These are phyloP conservation scores for Theonella swinhoei DNA, from an alignment of 37 sponge, comb jelly and placozoan species.

Conservation along the genomic window DNA sequence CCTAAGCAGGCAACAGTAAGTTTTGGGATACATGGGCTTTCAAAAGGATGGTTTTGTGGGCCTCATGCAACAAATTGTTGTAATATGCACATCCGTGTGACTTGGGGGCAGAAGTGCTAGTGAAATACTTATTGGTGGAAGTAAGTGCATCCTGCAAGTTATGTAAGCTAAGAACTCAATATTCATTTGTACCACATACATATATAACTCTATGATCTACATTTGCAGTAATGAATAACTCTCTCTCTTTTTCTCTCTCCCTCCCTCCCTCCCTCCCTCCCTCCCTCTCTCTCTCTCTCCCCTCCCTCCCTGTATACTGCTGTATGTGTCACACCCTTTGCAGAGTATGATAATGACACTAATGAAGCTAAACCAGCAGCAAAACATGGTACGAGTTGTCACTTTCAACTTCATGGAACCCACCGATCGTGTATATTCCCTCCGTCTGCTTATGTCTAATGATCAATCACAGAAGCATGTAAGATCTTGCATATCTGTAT, in stretches of 20 bases:
- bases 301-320: background rate
- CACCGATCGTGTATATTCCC: background rate
- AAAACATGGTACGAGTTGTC: slow-evolving; percentile 1
- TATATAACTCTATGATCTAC: background rate
- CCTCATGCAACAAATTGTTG: too few relatives aligned
- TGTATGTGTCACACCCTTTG: background rate
- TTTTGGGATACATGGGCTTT: background rate
- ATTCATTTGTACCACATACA: background rate
- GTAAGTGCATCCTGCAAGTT: too few relatives aligned
- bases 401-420: slow-evolving; percentile 23
- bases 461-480: slow-evolving; percentile 11
- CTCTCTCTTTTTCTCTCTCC: background rate
- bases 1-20: slow-evolving; percentile 22
- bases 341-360: background rate
- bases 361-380: background rate
- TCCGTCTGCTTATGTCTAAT: slow-evolving; percentile 19
- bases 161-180: too few relatives aligned
- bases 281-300: background rate
- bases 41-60: background rate
- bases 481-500: too few relatives aligned
- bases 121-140: too few relatives aligned
- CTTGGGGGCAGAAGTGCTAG: too few relatives aligned
- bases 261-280: background rate
- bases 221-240: background rate
- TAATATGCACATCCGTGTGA: too few relatives aligned